Percentiles rank a stretch among this genome's conserved stretches.
These are phyloP conservation scores for Mnemiopsis leidyi DNA, from an alignment of 37 sponge, comb jelly and placozoan species.

Conservation along the genomic window DNA sequence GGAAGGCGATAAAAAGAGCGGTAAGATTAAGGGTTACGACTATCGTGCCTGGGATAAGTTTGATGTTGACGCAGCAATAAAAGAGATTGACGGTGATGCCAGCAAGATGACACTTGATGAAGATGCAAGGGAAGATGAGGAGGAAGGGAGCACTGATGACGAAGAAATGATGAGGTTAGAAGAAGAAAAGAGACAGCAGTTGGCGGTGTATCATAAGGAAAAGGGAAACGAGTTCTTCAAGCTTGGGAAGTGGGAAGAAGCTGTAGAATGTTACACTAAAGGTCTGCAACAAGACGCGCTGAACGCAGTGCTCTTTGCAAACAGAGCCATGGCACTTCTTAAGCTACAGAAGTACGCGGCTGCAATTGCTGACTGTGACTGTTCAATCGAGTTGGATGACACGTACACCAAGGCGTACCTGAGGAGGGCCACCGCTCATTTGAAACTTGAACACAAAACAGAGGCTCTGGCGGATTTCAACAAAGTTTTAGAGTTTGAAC, in stretches of 20 bases:
- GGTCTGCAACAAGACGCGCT: conserved; percentile 79
- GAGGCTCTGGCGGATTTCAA: conserved; percentile 57
- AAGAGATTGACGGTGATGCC: conserved; percentile 69
- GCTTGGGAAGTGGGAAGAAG: conserved; percentile 77
- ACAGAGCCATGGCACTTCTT: conserved; percentile 95
- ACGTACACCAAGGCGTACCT: conserved; percentile 49
- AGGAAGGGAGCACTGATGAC: conserved; percentile 54
- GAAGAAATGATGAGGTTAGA: neutral
- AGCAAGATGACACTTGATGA: conserved; percentile 50
- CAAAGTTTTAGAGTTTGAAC: conserved; percentile 64
- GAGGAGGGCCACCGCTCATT: conserved; percentile 23
- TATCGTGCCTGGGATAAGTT: conserved; percentile 95
- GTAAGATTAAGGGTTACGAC: conserved; percentile 85
- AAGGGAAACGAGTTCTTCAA: conserved; percentile 90
- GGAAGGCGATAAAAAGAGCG: conserved; percentile 27
- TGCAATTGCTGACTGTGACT: conserved; percentile 49
- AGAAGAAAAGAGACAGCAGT: conserved; percentile 68
- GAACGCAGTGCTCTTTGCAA: conserved; percentile 78
- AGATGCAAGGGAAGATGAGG: conserved; percentile 68
- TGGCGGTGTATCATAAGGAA: conserved; percentile 76
- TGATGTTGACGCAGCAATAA: conserved; percentile 83
- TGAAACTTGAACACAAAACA: conserved; percentile 44
- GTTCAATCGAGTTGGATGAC: conserved; percentile 63
- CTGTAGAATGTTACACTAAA: conserved; percentile 83
- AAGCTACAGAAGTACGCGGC: conserved; percentile 77